A percentile compares a stretch with the other conserved stretches of the same genome.
Conservation (phyloP, 2,113 vertebrate genomes). For the Caloenas nicobarica region DNA sequence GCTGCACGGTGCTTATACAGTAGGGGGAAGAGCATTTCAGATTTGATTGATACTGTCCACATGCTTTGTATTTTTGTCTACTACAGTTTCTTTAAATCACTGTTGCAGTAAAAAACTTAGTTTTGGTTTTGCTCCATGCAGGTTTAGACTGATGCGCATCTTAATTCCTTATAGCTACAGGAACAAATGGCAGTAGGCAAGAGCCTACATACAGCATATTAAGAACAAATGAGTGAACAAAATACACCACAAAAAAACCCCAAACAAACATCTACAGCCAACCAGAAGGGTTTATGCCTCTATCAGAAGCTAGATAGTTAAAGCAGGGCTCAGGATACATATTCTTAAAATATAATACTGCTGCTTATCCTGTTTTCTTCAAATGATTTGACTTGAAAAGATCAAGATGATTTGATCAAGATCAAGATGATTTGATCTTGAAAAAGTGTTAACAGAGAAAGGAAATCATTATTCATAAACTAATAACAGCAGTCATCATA, state of each 20-base stretch:
- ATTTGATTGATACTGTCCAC: constrained; percentile 22
- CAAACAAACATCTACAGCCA: neutral
- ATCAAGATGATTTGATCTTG: too few species aligned
- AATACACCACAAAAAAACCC: too few species aligned
- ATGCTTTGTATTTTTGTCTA: neutral
- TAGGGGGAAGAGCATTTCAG: neutral
- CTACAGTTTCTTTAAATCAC: neutral
- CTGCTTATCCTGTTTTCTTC: neutral
- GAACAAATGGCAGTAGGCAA: neutral
- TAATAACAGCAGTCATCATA: neutral
- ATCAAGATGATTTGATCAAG: too few species aligned
- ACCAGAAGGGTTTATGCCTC: neutral
- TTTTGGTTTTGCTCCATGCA: neutral
- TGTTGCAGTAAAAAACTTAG: neutral
- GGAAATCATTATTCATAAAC: neutral
- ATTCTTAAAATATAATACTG: neutral
- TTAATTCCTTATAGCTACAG: neutral
- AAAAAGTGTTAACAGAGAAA: neutral
- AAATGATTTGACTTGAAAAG: neutral
- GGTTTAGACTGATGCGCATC: neutral
- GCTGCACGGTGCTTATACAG: neutral
- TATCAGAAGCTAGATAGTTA: neutral
- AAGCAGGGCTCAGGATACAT: neutral
- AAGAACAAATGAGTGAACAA: neutral
- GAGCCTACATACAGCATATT: neutral